Evolutionary conservation across 2,797 vertebrate species (phyloP).

Genomic region (Urophycis tenuis): DNA sequence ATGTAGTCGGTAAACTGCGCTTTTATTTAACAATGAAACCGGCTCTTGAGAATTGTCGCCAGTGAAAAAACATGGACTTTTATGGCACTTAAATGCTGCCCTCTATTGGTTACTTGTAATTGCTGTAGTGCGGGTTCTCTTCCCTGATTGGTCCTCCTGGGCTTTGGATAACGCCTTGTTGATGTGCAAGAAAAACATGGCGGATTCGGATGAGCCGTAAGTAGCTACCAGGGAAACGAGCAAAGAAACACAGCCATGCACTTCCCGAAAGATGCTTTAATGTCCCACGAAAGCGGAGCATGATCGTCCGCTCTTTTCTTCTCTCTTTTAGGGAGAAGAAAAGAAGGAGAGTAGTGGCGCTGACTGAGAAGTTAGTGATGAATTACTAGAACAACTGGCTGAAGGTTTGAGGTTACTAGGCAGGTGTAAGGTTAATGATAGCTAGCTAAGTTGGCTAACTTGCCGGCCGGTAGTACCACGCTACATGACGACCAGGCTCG

Average conservation of each 20-base stretch:
- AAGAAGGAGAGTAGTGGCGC: constrained; percentile 95
- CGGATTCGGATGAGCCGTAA: constrained; percentile 89
- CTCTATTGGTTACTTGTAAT: constrained; percentile 34
- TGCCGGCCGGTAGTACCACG: too few species aligned
- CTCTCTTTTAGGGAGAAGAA: constrained; percentile 95
- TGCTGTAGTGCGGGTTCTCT: constrained; percentile 11
- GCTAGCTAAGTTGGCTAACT: constrained; percentile 25
- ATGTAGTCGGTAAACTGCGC: not conserved
- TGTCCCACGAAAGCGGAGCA: constrained; percentile 62
- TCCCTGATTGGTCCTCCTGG: constrained; percentile 5
- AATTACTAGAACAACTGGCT: constrained; percentile 30
- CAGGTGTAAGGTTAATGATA: constrained; percentile 41
- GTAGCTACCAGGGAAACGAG: constrained; percentile 63
- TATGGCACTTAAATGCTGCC: constrained; percentile 26
- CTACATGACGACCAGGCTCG: not conserved
- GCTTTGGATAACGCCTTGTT: too few species aligned
- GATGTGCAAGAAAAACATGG: constrained; percentile 74
- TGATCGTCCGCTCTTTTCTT: constrained; percentile 91
- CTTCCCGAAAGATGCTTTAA: constrained; percentile 51
- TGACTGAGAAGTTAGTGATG: constrained; percentile 91
- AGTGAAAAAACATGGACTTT: not conserved
- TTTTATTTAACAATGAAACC: not conserved
- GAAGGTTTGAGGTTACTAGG: constrained; percentile 58
- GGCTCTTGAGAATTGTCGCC: not conserved
- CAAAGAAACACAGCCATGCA: constrained; percentile 45